Base-by-base conservation (phyloP, 2,888 invertebrate species). In the Tortrix viridana region DNA sequence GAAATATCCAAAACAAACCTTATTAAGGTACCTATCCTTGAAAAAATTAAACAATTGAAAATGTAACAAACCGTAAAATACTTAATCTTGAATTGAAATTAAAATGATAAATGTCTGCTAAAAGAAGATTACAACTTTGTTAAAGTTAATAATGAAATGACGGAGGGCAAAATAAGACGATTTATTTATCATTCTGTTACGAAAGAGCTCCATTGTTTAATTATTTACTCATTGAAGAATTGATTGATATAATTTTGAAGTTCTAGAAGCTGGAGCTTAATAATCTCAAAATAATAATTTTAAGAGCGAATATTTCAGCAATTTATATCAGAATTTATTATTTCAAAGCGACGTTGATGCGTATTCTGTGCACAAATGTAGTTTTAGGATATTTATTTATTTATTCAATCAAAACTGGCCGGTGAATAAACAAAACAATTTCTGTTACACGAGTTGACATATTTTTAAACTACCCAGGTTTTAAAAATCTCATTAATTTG, bases 71-170 rank as follows among this genome's bases (percentile, higher is more conserved):
- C 41, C n/a, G n/a, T 41, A 5, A 16, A 41, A 41, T 32, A 41
- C 3, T 41, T 41, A n/a, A 41, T 41, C 16, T 41, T 16, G 41
- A 41, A 41, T 5, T 41, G 14, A 5, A 16, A 41, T 52, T 14
- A 57, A n/a, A 57, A 57, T 56, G 56, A 56, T 50, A 26, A 67
- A 58, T 65, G 61, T 55, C 55, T 52, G 54, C 58, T 57, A 64
- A 60, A 60, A 44, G 43, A 38, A 56, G 67, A 65, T 65, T 65
- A 67, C 46, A 65, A 67, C 61, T 67, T 63, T 60, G 48, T 7
- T 43, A 44, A 53, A 62, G 23, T 57, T 56, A n/a, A 23, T 57
- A 41, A 60, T 52, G 37, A 56, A 56, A 52, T 38, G 62, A 62
- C 52, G 56, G 38, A 62, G 23, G 55, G n/a, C 56, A 18, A 62